These are phyloP conservation scores for Maniola hyperantus DNA, from an alignment of 2,888 invertebrate species.

Conservation along the genomic window DNA sequence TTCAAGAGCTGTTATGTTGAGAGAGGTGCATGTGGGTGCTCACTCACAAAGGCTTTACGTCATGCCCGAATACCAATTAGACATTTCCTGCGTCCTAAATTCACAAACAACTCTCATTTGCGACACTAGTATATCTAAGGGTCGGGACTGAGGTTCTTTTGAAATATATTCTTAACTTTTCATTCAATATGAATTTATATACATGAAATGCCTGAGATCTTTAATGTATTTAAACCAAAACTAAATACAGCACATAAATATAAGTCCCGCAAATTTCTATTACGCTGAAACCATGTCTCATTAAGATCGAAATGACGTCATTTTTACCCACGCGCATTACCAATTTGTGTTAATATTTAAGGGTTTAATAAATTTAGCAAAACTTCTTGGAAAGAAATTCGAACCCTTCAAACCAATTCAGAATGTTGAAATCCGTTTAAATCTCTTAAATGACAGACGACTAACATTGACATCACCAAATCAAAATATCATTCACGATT, in stretches of 20 bases:
- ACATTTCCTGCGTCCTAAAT: neutral
- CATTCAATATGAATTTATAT: no score
- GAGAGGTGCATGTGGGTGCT: neutral
- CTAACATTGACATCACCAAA: neutral
- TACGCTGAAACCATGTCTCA: no score
- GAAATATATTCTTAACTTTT: neutral
- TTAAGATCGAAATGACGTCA: no score
- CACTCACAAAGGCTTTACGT: neutral
- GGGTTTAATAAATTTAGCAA: neutral
- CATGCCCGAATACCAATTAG: neutral
- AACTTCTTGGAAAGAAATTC: neutral
- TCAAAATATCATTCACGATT: neutral
- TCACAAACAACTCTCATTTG: neutral
- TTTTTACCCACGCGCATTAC: no score
- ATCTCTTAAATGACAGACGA: neutral
- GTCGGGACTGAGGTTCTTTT: neutral
- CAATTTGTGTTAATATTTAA: neutral
- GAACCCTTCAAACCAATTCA: neutral
- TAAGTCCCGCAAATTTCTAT: no score
- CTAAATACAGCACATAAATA: no score
- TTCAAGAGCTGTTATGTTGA: slow-evolving; percentile 1
- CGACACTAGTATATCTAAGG: neutral
- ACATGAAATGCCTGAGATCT: no score
- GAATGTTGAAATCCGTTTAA: neutral
- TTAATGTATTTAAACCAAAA: no score